Conservation (phyloP, 2,888 invertebrate genomes). For the Spicauda simplicius region DNA sequence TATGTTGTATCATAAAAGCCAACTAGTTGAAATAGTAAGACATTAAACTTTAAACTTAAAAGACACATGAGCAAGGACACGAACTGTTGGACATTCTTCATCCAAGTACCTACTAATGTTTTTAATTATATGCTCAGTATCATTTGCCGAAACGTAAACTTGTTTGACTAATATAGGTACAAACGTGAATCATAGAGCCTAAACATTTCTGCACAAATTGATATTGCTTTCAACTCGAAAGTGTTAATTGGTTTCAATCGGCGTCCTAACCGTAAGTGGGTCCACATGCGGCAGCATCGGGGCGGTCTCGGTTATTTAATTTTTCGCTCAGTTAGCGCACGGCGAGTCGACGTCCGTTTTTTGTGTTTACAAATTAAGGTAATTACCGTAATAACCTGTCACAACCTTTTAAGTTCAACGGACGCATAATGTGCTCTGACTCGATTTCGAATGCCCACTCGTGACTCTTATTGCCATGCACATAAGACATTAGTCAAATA, state of each 20-base stretch:
- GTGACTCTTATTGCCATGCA: conserved; percentile 58
- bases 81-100: too few relatives aligned
- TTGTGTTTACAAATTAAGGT: conserved; percentile 81
- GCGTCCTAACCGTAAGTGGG: conserved; percentile 33
- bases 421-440: conserved; percentile 62
- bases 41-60: not conserved
- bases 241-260: conserved; percentile 4
- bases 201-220: not conserved
- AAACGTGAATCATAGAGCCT: not conserved
- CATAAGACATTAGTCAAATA: conserved; percentile 61
- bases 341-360: conserved; percentile 64
- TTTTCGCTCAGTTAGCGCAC: conserved; percentile 62
- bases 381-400: conserved; percentile 80
- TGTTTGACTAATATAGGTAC: too few relatives aligned
- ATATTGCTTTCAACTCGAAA: not conserved
- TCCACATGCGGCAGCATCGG: conserved; percentile 19
- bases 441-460: conserved; percentile 46
- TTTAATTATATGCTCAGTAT: too few relatives aligned
- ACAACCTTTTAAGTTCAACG: conserved; percentile 82
- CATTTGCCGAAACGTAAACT: too few relatives aligned
- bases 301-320: conserved; percentile 59
- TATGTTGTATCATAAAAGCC: conserved; percentile 3
- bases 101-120: too few relatives aligned
- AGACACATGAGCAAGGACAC: not conserved
- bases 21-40: conserved; percentile 1